A percentile compares a stretch with the other conserved stretches of the same genome.
phyloP scores from a whole-genome alignment of 2,113 vertebrate species.

The Tauraco erythrolophus region DNA sequence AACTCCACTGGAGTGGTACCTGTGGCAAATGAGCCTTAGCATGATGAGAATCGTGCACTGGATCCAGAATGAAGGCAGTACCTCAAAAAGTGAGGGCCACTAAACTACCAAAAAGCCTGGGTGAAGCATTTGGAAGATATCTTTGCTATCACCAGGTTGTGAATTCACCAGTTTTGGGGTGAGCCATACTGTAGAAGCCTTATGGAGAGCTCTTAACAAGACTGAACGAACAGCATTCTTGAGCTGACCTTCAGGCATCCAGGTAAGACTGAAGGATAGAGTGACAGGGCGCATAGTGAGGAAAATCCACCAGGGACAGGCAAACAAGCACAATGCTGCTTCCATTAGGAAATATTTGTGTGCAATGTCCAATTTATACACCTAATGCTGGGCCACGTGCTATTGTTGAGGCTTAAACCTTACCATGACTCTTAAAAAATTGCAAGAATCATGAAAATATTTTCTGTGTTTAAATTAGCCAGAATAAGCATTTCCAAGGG shows the following conservation, averaged over 20 bases:
- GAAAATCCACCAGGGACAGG: background rate
- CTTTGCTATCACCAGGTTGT: background rate
- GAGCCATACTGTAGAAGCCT: background rate
- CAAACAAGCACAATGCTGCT: background rate
- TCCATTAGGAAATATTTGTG: background rate
- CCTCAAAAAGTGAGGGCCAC: background rate
- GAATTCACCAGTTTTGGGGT: background rate
- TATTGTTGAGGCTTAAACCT: background rate
- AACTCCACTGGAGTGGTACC: background rate
- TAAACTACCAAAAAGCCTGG: background rate
- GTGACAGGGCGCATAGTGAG: background rate
- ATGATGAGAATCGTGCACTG: background rate
- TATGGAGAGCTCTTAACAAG: background rate
- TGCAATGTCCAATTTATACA: background rate
- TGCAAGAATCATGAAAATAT: background rate
- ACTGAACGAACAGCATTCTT: background rate
- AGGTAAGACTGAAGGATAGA: background rate
- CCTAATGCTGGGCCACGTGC: rapidly evolving
- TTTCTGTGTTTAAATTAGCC: background rate
- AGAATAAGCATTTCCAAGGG: background rate
- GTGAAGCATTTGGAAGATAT: background rate
- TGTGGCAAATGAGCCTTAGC: background rate
- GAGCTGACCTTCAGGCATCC: background rate
- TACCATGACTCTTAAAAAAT: background rate
- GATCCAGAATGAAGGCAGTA: background rate